Conservation (phyloP, 2,113 vertebrate species). For the Phalacrocorax pelagicus region DNA sequence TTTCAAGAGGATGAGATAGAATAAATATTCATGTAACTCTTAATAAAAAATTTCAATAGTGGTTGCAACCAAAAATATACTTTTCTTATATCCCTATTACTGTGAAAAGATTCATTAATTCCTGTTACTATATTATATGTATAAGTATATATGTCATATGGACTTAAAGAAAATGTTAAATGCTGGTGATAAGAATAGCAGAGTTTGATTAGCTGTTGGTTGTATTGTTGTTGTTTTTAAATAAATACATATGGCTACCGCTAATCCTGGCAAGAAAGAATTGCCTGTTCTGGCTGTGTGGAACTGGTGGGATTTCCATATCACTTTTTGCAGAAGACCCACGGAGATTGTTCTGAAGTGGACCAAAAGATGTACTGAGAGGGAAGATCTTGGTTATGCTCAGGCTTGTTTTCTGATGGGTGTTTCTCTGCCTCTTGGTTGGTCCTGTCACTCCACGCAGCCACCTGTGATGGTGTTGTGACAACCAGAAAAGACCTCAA, state of each 20-base stretch:
- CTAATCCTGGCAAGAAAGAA: neutral
- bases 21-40: neutral
- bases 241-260: neutral
- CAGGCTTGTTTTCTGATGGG: neutral
- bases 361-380: neutral
- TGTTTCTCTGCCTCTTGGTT: neutral
- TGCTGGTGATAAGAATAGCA: neutral
- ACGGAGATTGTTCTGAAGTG: neutral
- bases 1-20: neutral
- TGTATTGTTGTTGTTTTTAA: neutral
- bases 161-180: neutral
- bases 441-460: neutral
- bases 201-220: neutral
- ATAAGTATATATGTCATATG: neutral
- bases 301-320: neutral
- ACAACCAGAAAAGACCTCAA: neutral
- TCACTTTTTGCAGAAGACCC: neutral
- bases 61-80: neutral
- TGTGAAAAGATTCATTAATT: neutral
- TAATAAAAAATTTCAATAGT: neutral
- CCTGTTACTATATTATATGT: fast-evolving
- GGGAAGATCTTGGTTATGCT: neutral
- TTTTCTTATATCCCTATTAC: neutral
- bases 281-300: neutral
- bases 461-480: neutral